phyloP scores from a whole-genome alignment of 1,140 invertebrate genomes.

The Mizuhopecten yessoensis region DNA sequence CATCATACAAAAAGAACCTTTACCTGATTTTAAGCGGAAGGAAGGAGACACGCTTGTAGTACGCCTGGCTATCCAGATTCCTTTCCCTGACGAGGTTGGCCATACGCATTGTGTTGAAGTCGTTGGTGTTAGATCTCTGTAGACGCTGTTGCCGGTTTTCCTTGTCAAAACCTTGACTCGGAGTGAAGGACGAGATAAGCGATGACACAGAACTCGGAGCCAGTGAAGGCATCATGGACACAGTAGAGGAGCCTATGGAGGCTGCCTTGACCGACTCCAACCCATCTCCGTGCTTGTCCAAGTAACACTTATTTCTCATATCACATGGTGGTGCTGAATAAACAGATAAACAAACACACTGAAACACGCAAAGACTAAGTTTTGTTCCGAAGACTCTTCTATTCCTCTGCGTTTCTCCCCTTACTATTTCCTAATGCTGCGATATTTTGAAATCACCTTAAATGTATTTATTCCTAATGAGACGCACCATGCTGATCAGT shows the following conservation, averaged over 20 bases:
- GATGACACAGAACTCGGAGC: constrained; percentile 21
- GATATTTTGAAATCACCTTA: too few species aligned
- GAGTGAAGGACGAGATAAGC: not conserved
- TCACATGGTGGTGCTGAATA: not conserved
- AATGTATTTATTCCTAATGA: too few species aligned
- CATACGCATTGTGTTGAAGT: not conserved
- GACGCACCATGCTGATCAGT: too few species aligned
- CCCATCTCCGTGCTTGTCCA: not conserved
- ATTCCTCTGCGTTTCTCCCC: too few species aligned
- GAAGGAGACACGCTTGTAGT: not conserved
- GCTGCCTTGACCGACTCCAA: not conserved
- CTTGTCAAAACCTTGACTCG: not conserved
- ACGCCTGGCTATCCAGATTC: not conserved
- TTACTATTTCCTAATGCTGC: too few species aligned
- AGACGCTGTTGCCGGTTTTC: not conserved
- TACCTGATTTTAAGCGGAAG: not conserved
- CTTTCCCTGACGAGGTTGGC: not conserved
- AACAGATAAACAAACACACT: not conserved
- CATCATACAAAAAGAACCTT: too few species aligned
- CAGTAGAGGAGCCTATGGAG: not conserved
- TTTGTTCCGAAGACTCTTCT: too few species aligned
- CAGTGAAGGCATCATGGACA: not conserved
- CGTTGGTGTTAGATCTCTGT: not conserved
- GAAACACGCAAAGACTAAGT: too few species aligned
- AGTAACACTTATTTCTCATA: not conserved